These are phyloP conservation scores for Tursiops truncatus DNA, from an alignment of 2,113 vertebrate genomes.

Conservation along the genomic window DNA sequence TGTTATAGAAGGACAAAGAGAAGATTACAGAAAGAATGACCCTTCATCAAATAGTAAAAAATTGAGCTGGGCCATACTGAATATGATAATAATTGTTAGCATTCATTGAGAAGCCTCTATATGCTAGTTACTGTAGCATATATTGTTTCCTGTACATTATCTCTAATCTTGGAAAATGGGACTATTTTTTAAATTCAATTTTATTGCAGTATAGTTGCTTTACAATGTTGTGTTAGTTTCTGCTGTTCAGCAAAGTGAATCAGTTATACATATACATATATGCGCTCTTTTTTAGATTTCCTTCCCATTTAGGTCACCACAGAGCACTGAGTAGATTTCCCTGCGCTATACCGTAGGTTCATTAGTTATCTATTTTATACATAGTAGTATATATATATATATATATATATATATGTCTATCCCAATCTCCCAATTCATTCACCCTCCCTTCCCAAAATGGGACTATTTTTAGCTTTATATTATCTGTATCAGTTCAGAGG, in stretches of 20 bases:
- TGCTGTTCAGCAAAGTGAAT: too few relatives aligned
- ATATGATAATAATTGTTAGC: background rate
- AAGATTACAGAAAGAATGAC: background rate
- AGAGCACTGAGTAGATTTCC: too few relatives aligned
- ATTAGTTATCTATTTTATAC: too few relatives aligned
- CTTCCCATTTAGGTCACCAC: too few relatives aligned
- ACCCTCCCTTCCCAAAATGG: background rate
- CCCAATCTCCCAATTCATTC: too few relatives aligned
- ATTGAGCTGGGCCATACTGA: background rate
- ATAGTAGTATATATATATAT: too few relatives aligned
- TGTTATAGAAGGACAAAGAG: background rate
- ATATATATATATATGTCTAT: too few relatives aligned
- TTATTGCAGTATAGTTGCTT: too few relatives aligned
- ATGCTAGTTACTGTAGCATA: background rate
- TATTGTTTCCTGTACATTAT: background rate
- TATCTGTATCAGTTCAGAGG: background rate
- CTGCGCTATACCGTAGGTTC: too few relatives aligned
- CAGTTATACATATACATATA: too few relatives aligned
- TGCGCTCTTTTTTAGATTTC: too few relatives aligned
- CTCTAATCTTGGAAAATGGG: background rate
- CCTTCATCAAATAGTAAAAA: background rate
- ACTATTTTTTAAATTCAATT: background rate
- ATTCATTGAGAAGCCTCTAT: constrained; percentile 9
- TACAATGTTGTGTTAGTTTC: too few relatives aligned
- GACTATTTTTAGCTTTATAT: constrained; percentile 11